Evolutionary conservation across 2,888 invertebrate genomes (phyloP).

Genomic region (Cryptus armator): DNA sequence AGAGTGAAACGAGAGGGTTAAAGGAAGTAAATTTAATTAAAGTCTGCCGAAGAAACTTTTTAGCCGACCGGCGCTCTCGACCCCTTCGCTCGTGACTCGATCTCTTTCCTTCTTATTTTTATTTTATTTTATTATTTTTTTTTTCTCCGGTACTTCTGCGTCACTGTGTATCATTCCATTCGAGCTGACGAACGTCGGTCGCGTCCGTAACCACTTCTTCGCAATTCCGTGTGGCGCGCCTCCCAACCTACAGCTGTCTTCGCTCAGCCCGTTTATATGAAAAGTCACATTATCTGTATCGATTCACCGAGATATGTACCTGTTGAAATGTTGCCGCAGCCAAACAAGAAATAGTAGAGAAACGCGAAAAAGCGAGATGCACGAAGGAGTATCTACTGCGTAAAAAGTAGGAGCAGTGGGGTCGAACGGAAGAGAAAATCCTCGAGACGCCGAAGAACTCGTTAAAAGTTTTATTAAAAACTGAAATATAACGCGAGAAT

Average conservation of each 20-base stretch:
- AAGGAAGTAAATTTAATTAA: constrained; percentile 72
- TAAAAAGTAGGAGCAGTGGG: constrained; percentile 25
- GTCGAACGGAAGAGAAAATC: constrained; percentile 47
- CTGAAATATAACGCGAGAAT: constrained; percentile 56
- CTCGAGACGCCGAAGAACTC: constrained; percentile 60
- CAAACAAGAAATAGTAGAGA: constrained; percentile 24
- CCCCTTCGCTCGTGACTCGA: constrained; percentile 28
- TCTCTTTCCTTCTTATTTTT: constrained; percentile 20
- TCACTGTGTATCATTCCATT: constrained; percentile 22
- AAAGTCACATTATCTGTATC: neutral
- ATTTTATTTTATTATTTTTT: neutral
- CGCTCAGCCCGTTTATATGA: neutral
- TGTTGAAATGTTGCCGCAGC: neutral
- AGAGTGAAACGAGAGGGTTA: constrained; percentile 59
- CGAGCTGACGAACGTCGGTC: constrained; percentile 14
- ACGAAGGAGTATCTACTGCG: constrained; percentile 13
- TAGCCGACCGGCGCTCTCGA: constrained; percentile 55
- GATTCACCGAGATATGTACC: constrained; percentile 1
- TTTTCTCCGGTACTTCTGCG: constrained; percentile 7
- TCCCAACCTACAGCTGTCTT: neutral
- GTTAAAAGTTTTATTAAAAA: constrained; percentile 68
- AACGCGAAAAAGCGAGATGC: constrained; percentile 4
- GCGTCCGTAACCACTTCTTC: neutral
- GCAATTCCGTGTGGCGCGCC: neutral
- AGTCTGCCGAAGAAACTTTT: constrained; percentile 63